These are phyloP conservation scores for Triplophysa rosa DNA, from an alignment of 2,113 vertebrate species.

Conservation along the genomic window DNA sequence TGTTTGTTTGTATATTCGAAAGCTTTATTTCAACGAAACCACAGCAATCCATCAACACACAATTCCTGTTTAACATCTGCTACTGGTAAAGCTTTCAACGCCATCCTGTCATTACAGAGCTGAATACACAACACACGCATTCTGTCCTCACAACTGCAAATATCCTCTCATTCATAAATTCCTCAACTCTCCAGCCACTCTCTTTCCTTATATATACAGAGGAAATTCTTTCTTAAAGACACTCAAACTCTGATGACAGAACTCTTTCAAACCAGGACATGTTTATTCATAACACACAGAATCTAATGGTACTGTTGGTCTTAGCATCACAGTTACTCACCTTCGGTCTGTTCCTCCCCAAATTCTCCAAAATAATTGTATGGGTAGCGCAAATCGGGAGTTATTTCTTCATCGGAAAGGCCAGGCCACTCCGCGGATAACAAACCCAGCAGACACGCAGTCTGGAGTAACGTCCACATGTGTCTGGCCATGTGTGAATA, in stretches of 20 bases:
- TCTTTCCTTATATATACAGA: not conserved
- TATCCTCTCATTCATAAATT: not conserved
- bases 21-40: too few species aligned
- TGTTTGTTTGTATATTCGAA: not conserved
- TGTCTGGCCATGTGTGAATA: conserved; percentile 54
- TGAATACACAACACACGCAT: not conserved
- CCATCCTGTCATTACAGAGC: not conserved
- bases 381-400: conserved; percentile 69
- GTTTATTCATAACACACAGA: not conserved
- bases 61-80: not conserved
- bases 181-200: not conserved
- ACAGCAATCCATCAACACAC: not conserved
- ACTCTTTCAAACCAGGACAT: not conserved
- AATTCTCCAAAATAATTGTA: conserved; percentile 79
- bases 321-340: conserved; percentile 62
- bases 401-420: conserved; percentile 69
- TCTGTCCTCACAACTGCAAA: not conserved
- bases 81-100: not conserved
- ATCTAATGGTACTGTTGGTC: not conserved
- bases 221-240: not conserved
- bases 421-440: conserved; percentile 46
- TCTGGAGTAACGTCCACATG: conserved; percentile 63
- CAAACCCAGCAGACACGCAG: conserved; percentile 65
- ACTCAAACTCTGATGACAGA: not conserved
- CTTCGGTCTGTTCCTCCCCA: conserved; percentile 54